Percentiles rank a stretch among this genome's conserved stretches.
Conservation (phyloP, 2,113 vertebrate genomes). For the Nibea coibor region DNA sequence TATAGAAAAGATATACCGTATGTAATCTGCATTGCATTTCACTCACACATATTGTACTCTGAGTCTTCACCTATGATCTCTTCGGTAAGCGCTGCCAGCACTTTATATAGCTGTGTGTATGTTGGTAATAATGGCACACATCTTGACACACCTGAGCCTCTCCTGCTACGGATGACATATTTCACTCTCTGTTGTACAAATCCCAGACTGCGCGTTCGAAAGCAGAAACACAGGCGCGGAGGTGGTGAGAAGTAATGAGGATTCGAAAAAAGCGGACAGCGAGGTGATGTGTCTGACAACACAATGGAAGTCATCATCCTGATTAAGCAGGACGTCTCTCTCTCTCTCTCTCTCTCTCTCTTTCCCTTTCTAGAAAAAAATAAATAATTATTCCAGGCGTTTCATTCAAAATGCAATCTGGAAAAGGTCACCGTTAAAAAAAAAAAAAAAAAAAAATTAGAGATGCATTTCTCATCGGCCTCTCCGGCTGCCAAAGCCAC, state of each 20-base stretch:
- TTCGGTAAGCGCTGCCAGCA: not conserved
- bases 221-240: constrained; percentile 27
- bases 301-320: constrained; percentile 62
- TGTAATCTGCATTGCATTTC: not conserved
- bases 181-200: constrained; percentile 40
- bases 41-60: not conserved
- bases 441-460: constrained; percentile 20
- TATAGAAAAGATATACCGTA: not conserved
- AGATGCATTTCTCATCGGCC: constrained; percentile 47
- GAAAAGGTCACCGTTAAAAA: constrained; percentile 62
- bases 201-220: constrained; percentile 38
- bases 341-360: constrained; percentile 17
- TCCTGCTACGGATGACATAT: constrained; percentile 7
- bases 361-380: no score
- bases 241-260: constrained; percentile 34
- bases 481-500: constrained; percentile 28
- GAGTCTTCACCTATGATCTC: not conserved
- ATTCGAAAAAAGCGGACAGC: constrained; percentile 47
- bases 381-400: constrained; percentile 55
- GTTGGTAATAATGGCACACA: constrained; percentile 38
- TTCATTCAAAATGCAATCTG: constrained; percentile 51
- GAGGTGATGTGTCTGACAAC: constrained; percentile 48
- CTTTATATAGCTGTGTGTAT: constrained; percentile 11
- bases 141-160: constrained; percentile 43
- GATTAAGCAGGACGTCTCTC: constrained; percentile 42